These are phyloP conservation scores for Aptenodytes patagonicus DNA, from an alignment of 2,113 vertebrate genomes.

Conservation along the genomic window DNA sequence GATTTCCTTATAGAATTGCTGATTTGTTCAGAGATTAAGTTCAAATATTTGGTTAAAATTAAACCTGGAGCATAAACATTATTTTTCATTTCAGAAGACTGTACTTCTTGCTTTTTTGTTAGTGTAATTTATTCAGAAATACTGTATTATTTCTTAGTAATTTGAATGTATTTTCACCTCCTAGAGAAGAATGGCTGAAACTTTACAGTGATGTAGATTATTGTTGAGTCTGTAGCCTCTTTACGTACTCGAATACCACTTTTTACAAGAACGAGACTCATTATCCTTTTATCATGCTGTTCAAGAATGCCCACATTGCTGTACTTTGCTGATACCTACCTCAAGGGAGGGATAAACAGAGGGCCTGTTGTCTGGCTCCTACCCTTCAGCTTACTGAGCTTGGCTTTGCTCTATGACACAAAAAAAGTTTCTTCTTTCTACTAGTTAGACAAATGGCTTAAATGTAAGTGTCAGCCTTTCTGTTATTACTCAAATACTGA, in stretches of 20 bases:
- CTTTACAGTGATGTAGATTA: background rate
- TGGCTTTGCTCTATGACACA: background rate
- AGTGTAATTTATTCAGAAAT: background rate
- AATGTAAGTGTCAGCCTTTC: background rate
- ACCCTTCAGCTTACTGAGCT: background rate
- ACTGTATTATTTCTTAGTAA: background rate
- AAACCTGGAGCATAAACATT: background rate
- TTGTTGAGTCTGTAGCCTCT: background rate
- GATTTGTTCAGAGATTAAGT: constrained; percentile 5
- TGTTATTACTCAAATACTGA: background rate
- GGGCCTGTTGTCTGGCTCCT: background rate
- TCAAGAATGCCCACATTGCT: background rate
- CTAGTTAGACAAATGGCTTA: background rate
- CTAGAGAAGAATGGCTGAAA: background rate
- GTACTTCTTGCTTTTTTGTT: background rate
- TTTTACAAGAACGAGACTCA: background rate
- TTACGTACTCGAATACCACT: background rate
- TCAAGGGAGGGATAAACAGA: background rate
- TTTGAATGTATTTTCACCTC: background rate
- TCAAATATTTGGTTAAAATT: constrained; percentile 32
- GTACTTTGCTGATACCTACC: background rate
- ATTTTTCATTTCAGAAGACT: background rate
- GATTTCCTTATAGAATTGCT: background rate
- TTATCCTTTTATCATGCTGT: background rate
- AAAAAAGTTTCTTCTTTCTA: background rate